These are phyloP conservation scores for Parus major DNA, from an alignment of 2,113 vertebrate species.

Conservation along the genomic window DNA sequence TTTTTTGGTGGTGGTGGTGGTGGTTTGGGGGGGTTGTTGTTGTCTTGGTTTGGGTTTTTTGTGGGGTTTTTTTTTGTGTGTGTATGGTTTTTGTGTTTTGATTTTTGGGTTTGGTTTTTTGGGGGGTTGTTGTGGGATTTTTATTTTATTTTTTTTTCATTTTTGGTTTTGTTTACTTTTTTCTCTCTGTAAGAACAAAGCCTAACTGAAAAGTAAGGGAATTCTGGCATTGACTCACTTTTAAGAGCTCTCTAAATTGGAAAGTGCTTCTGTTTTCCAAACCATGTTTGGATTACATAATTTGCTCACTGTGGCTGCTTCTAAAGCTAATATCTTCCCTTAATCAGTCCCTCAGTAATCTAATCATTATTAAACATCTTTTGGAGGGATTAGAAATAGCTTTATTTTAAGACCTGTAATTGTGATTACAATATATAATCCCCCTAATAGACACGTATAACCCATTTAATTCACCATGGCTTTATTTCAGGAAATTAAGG, in stretches of 20 bases:
- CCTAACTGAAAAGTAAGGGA: not conserved
- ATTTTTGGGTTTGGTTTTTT: not conserved
- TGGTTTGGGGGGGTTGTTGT: too few relatives aligned
- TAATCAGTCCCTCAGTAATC: constrained; percentile 56
- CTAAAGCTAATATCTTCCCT: constrained; percentile 17
- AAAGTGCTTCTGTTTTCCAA: not conserved
- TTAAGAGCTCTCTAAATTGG: not conserved
- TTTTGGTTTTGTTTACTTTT: not conserved
- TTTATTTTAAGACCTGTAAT: constrained; percentile 66
- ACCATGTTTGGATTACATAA: not conserved
- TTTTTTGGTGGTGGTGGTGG: too few relatives aligned
- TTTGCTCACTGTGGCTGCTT: constrained; percentile 39
- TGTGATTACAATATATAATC: constrained; percentile 57
- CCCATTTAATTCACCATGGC: not conserved
- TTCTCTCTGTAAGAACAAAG: not conserved
- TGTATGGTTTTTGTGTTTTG: not conserved
- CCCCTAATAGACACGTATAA: not conserved
- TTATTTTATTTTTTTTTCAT: not conserved
- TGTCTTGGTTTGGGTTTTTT: not conserved
- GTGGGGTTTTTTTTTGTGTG: too few relatives aligned
- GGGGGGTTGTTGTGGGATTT: too few relatives aligned
- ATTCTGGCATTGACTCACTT: not conserved
- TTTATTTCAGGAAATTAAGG: constrained; percentile 50
- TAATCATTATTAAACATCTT: constrained; percentile 66
- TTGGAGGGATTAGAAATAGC: constrained; percentile 55